A percentile compares a stretch with the other conserved stretches of the same genome.
Conservation (phyloP, 2,888 invertebrate genomes). For the Drosophila percnosoma region DNA sequence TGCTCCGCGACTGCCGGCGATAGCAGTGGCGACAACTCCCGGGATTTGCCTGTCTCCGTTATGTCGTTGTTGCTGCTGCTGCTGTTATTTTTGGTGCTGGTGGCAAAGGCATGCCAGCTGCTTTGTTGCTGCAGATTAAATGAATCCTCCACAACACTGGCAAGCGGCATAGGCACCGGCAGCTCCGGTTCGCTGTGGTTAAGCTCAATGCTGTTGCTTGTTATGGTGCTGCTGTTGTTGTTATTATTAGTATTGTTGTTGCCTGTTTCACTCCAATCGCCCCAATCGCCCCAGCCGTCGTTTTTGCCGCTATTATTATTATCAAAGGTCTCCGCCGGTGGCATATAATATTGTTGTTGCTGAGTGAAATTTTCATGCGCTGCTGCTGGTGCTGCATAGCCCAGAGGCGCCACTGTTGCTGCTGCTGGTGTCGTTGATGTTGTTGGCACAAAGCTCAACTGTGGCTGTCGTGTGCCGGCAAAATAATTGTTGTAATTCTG, state of each 20-base stretch:
- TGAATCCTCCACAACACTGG: constrained; percentile 87
- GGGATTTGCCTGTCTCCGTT: constrained; percentile 14
- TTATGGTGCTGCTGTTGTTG: constrained; percentile 34
- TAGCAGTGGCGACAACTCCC: constrained; percentile 49
- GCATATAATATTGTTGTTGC: constrained; percentile 36
- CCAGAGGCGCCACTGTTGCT: neutral
- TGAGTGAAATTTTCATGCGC: constrained; percentile 8
- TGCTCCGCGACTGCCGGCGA: constrained; percentile 33
- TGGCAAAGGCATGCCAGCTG: constrained; percentile 60
- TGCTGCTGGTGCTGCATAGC: constrained; percentile 4
- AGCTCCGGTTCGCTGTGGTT: constrained; percentile 33
- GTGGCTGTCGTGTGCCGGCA: constrained; percentile 22
- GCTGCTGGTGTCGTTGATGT: constrained; percentile 5
- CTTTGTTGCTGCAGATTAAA: constrained; percentile 85
- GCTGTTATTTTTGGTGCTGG: constrained; percentile 8
- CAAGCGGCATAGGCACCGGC: neutral
- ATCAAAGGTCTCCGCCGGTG: constrained; percentile 52
- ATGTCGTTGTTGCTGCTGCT: constrained; percentile 19
- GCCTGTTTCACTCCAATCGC: constrained; percentile 79
- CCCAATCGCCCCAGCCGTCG: constrained; percentile 84
- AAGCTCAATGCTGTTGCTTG: constrained; percentile 23
- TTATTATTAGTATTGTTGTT: constrained; percentile 44
- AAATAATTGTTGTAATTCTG: constrained; percentile 61
- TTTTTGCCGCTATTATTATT: constrained; percentile 66
- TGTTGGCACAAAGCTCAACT: constrained; percentile 18